phyloP scores from a whole-genome alignment of 2,113 vertebrate genomes.

The Vireo altiloquus region DNA sequence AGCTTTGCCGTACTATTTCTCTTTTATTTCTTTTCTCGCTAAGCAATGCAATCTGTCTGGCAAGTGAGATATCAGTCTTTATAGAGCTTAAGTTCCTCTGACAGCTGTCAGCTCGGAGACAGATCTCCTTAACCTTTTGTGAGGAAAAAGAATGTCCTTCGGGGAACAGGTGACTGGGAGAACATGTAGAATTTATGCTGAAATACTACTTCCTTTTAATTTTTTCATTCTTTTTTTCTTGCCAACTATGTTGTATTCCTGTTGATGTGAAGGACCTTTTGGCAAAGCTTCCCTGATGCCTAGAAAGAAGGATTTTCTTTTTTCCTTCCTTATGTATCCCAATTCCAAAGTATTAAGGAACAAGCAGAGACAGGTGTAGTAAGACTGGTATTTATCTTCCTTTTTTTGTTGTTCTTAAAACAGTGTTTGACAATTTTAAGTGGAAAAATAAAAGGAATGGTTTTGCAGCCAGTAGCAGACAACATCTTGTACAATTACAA shows the following conservation, averaged over 20 bases:
- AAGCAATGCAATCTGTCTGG: neutral
- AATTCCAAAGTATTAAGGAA: neutral
- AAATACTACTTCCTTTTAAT: neutral
- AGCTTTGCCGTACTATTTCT: neutral
- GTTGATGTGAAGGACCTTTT: neutral
- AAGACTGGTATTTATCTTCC: neutral
- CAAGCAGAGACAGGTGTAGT: neutral
- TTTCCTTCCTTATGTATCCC: neutral
- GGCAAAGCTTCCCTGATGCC: neutral
- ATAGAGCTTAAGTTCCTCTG: neutral
- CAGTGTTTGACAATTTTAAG: neutral
- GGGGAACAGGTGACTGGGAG: neutral
- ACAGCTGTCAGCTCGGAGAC: neutral
- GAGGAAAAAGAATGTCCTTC: neutral
- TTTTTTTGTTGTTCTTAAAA: neutral
- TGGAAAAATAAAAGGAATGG: neutral
- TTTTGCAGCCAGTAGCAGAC: neutral
- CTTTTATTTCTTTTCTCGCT: accelerated
- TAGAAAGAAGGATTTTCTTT: neutral
- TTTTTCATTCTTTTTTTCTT: neutral
- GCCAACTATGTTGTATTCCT: neutral
- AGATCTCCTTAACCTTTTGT: neutral
- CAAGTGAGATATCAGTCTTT: neutral
- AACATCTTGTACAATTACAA: neutral
- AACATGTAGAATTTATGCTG: neutral